phyloP scores from a whole-genome alignment of 2,888 invertebrate genomes.

The Gibbula magus region DNA sequence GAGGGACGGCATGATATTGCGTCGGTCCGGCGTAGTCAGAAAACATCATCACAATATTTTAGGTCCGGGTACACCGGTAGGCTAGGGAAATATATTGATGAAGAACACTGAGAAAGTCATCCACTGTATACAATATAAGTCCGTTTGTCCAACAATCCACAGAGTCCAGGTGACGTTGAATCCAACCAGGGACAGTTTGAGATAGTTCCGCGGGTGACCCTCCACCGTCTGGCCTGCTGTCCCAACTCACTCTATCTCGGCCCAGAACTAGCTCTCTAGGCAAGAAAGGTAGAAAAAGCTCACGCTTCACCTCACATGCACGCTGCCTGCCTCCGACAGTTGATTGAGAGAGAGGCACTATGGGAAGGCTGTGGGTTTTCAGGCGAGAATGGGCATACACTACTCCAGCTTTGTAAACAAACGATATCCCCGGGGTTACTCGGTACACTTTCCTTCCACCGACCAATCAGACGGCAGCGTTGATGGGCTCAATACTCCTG shows the following conservation, averaged over 20 bases:
- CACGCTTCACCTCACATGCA: slow-evolving; percentile 20
- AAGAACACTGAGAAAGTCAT: neutral
- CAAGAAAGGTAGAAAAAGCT: slow-evolving; percentile 18
- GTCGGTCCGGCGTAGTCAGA: slow-evolving; percentile 56
- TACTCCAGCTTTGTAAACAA: slow-evolving; percentile 42
- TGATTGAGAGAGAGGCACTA: slow-evolving; percentile 6
- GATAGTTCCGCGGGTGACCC: neutral
- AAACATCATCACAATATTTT: slow-evolving; percentile 49
- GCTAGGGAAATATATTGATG: neutral
- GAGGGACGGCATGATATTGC: slow-evolving; percentile 40
- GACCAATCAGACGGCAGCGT: slow-evolving; percentile 50
- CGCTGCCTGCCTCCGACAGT: neutral
- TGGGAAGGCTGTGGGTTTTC: slow-evolving; percentile 13
- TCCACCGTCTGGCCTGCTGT: neutral
- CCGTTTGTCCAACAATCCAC: too few species aligned
- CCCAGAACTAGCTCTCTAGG: slow-evolving; percentile 14
- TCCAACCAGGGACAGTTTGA: neutral
- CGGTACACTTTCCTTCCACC: slow-evolving; percentile 51
- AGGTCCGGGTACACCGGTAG: neutral
- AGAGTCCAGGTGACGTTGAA: too few species aligned
- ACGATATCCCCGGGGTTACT: slow-evolving; percentile 56
- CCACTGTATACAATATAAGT: too few species aligned
- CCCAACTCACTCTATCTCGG: neutral
- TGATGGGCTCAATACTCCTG: neutral
- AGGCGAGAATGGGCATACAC: slow-evolving; percentile 21